Base-by-base conservation (phyloP, 1,140 invertebrate genomes). In the Atopsyche davidsoni region DNA sequence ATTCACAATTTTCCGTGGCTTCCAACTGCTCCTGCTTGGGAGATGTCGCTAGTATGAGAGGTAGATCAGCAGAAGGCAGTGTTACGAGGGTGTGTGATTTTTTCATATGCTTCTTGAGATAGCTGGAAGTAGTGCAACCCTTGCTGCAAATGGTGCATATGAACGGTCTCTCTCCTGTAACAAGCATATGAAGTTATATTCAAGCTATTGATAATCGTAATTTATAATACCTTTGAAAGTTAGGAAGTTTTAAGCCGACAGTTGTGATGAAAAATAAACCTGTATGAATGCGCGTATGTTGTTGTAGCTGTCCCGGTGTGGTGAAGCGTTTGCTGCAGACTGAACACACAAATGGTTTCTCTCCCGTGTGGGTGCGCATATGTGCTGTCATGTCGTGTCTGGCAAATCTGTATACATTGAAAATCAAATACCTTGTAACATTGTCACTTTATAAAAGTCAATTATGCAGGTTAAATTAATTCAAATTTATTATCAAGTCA, bases 311-410 rank as follows among this genome's bases (percentile, higher is more conserved):
- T 10, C 66, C 60, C 10, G 65, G 63, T 25, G 61, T 72, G 41
- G 62, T 55, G 58, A 74, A 76, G 7, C 53, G 46, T 53, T 68
- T 68, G 39, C 58, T 47, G 58, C 74, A 75, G 23, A 63, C 64
- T 39, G 62, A 61, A 56, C 82, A 84, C 54, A 74, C 75, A 61
- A 75, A 79, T 2, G 82, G 80, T 48, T 79, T 78, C 61, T 84
- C 82, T 13, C 82, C 82, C 3, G 80, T 81, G 64, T 86, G 83
- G 46, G 74, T 74, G 32, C 80, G 70, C 60, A 83, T 74, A 63
- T 86, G 84, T 11, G 65, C 55, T 10, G 52, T 57, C 48, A 72
- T 39, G 45, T 70, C 62, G 41, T 60, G 59, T n/a, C 64, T 61
- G 0, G 67, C 62, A 51, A 72, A 72, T 52, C 75, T 76, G 60